These are phyloP conservation scores for Chloebia gouldiae DNA, from an alignment of 2,113 vertebrate species.

Conservation along the genomic window DNA sequence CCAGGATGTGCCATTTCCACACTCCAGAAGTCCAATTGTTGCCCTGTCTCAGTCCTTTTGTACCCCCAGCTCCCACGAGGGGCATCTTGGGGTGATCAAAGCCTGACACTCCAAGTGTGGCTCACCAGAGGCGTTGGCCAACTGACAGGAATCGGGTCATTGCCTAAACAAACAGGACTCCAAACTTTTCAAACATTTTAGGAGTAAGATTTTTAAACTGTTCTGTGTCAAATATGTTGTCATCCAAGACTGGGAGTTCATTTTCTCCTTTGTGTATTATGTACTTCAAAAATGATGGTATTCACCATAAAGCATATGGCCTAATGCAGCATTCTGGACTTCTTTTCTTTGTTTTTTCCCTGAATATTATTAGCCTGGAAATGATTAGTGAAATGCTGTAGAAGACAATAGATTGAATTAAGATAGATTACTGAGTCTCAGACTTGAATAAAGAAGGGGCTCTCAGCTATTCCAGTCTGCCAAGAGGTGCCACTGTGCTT, in stretches of 20 bases:
- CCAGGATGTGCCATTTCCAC: neutral
- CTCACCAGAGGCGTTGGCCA: neutral
- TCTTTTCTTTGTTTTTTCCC: neutral
- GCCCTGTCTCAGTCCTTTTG: neutral
- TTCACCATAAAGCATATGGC: neutral
- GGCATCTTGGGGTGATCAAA: neutral
- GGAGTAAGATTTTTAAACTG: neutral
- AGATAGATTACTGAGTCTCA: neutral
- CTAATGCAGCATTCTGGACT: neutral
- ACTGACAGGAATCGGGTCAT: neutral
- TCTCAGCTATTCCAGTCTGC: neutral
- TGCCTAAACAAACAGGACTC: neutral
- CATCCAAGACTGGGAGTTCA: neutral
- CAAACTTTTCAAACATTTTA: neutral
- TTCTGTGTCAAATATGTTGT: neutral
- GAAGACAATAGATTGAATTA: neutral
- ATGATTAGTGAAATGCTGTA: neutral
- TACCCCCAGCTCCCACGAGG: neutral
- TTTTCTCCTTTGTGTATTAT: neutral
- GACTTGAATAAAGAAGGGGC: neutral
- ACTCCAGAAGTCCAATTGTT: neutral
- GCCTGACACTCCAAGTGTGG: rapidly evolving
- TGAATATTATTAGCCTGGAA: neutral
- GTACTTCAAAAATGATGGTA: neutral
- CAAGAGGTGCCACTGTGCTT: neutral